A percentile compares a stretch with the other conserved stretches of the same genome.
phyloP scores from a whole-genome alignment of 2,113 vertebrate genomes.

The Cygnus buccinator region DNA sequence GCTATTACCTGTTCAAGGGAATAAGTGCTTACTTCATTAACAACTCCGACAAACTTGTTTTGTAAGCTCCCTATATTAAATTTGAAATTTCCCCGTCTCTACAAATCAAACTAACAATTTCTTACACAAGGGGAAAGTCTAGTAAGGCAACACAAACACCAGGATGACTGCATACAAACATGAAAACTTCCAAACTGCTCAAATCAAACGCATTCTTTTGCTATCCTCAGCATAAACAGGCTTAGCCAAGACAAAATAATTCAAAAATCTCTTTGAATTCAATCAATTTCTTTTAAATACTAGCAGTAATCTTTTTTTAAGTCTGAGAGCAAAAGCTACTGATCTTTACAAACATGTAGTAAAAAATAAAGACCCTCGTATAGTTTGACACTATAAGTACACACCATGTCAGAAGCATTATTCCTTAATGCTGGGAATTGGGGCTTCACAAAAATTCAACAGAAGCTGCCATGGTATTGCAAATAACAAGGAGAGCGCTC shows the following conservation, averaged over 20 bases:
- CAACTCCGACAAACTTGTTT: slow-evolving; percentile 58
- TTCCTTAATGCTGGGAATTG: neutral
- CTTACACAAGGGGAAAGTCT: slow-evolving; percentile 27
- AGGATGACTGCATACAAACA: neutral
- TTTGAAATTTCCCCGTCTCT: slow-evolving; percentile 45
- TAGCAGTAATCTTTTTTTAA: neutral
- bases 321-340: neutral
- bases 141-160: neutral
- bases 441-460: neutral
- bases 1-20: slow-evolving; percentile 61
- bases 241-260: neutral
- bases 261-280: neutral
- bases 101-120: slow-evolving; percentile 49
- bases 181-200: neutral
- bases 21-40: slow-evolving; percentile 57
- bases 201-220: neutral
- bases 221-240: neutral
- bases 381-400: neutral
- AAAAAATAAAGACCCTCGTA: neutral
- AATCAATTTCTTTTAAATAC: neutral
- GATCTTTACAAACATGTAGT: neutral
- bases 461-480: neutral
- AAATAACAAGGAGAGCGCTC: neutral
- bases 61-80: slow-evolving; percentile 61
- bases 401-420: rapidly evolving